Evolutionary conservation across 2,113 vertebrate species (phyloP).

Genomic region (Plecotus auritus): DNA sequence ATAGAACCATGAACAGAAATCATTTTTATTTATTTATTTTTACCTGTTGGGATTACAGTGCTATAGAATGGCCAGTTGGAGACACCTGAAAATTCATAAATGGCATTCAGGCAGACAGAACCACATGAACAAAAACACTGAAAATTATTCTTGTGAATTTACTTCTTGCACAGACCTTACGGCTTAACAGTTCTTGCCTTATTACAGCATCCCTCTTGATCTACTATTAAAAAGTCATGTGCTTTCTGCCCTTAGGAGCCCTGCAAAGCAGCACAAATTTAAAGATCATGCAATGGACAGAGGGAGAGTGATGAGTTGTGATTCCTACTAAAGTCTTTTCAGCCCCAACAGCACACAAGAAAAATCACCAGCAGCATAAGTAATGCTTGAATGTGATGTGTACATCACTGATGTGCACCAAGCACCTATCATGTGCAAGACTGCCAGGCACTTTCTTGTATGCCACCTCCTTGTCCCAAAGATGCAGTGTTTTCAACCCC

Average conservation of each 20-base stretch:
- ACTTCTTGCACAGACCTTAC: not conserved
- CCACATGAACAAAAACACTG: not conserved
- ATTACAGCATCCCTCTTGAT: not conserved
- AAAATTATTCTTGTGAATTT: not conserved
- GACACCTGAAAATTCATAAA: constrained; percentile 25
- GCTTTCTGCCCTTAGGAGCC: not conserved
- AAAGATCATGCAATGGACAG: not conserved
- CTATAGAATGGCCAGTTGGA: not conserved
- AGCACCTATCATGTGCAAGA: not conserved
- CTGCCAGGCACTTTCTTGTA: not conserved
- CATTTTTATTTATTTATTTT: not conserved
- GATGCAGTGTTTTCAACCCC: not conserved
- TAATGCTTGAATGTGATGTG: not conserved
- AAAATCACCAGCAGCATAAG: not conserved
- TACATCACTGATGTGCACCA: no score
- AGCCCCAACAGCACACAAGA: not conserved
- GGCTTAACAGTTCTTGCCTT: not conserved
- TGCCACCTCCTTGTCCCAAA: not conserved
- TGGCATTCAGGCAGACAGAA: not conserved
- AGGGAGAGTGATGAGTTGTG: not conserved
- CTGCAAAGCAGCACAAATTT: not conserved
- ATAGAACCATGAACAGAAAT: not conserved
- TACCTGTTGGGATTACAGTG: not conserved
- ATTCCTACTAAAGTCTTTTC: not conserved
- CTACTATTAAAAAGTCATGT: not conserved